A percentile compares a stretch with the other conserved stretches of the same genome.
Evolutionary conservation across 2,797 vertebrate species (phyloP).

Genomic region (Sebastes melanostomus): DNA sequence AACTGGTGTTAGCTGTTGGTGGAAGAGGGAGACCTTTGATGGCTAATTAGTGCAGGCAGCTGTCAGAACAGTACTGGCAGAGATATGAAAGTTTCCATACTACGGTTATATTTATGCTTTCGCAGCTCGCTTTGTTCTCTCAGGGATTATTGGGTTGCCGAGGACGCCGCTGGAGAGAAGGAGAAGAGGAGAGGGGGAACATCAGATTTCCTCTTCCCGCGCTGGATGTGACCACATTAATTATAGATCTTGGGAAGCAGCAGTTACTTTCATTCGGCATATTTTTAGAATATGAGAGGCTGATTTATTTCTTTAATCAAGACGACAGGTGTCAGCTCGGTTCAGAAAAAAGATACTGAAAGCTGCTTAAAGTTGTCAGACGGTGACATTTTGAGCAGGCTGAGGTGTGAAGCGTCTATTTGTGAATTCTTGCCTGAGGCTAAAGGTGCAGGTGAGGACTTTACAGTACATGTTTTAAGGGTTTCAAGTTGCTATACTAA

Average conservation of each 20-base stretch:
- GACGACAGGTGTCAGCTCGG: slow-evolving; percentile 71
- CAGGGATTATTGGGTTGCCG: slow-evolving; percentile 78
- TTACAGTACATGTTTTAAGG: not conserved
- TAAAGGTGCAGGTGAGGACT: slow-evolving; percentile 45
- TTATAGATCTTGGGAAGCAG: slow-evolving; percentile 71
- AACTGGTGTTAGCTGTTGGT: slow-evolving; percentile 68
- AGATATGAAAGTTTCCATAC: slow-evolving; percentile 81
- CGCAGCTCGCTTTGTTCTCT: slow-evolving; percentile 77
- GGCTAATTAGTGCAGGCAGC: slow-evolving; percentile 85
- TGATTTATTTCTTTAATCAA: slow-evolving; percentile 74
- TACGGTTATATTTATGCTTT: slow-evolving; percentile 80
- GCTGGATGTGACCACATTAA: slow-evolving; percentile 80
- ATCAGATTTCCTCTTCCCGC: slow-evolving; percentile 70
- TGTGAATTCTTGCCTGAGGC: slow-evolving; percentile 46
- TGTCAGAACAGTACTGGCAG: slow-evolving; percentile 84
- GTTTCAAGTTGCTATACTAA: slow-evolving; percentile 5
- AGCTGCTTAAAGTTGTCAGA: slow-evolving; percentile 76
- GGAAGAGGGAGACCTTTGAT: slow-evolving; percentile 69
- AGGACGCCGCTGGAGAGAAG: slow-evolving; percentile 63
- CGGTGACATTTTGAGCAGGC: slow-evolving; percentile 59
- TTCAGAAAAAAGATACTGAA: slow-evolving; percentile 53
- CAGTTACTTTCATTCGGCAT: slow-evolving; percentile 59
- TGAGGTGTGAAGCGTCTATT: slow-evolving; percentile 67
- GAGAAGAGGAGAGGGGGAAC: slow-evolving; percentile 51
- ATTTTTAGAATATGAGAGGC: slow-evolving; percentile 69